A percentile compares a stretch with the other conserved stretches of the same genome.
Evolutionary conservation across 2,113 vertebrate species (phyloP).

Genomic region (Ammodytes marinus): DNA sequence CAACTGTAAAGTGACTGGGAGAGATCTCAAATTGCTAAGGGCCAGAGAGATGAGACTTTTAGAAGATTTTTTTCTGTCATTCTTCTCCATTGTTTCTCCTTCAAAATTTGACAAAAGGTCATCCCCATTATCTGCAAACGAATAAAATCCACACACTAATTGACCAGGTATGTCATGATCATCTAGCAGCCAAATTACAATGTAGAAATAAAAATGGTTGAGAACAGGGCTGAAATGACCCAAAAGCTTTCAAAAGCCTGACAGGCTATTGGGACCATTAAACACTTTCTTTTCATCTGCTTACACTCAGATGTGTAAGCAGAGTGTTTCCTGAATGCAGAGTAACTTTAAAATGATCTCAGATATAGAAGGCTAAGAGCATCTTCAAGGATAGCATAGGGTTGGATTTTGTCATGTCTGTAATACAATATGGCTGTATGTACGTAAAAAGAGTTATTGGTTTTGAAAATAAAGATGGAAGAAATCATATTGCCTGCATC

Average conservation of each 20-base stretch:
- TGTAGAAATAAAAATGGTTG: not conserved
- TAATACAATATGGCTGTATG: not conserved
- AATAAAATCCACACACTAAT: not conserved
- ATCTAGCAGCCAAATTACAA: not conserved
- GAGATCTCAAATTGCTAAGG: not conserved
- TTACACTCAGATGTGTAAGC: no score
- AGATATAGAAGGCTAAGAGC: not conserved
- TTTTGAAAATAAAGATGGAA: not conserved
- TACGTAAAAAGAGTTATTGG: not conserved
- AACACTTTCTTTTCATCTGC: not conserved
- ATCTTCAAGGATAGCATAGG: not conserved
- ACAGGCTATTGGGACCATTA: not conserved
- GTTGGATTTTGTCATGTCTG: not conserved
- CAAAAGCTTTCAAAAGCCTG: not conserved
- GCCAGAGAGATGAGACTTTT: not conserved
- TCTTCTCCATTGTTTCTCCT: not conserved
- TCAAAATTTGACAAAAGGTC: slow-evolving; percentile 7
- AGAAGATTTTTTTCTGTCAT: not conserved
- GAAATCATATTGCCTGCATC: no score
- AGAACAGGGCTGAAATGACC: not conserved
- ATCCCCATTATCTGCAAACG: slow-evolving; percentile 9
- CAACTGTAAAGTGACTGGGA: slow-evolving; percentile 1
- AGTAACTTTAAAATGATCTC: not conserved
- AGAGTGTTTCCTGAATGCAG: not conserved
- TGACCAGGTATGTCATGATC: not conserved